Conservation (phyloP, 2,888 invertebrate species). For the Microplitis manilae region DNA sequence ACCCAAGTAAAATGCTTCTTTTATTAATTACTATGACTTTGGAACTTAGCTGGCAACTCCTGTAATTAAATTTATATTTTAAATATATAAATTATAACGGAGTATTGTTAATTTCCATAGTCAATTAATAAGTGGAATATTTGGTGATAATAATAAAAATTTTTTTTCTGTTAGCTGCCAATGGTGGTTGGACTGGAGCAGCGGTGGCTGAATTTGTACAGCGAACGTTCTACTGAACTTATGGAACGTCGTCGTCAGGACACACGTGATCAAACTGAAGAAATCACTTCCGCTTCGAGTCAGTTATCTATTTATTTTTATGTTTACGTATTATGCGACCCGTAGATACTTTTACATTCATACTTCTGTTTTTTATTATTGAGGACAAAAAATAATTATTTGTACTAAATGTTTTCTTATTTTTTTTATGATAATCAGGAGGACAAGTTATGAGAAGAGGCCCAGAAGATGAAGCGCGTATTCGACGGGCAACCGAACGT, state of each 20-base stretch:
- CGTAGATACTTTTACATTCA: slow-evolving; percentile 8
- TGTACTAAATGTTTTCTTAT: not conserved
- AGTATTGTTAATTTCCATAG: slow-evolving; percentile 19
- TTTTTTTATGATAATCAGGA: slow-evolving; percentile 50
- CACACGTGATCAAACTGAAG: slow-evolving; percentile 94
- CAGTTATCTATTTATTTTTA: slow-evolving; percentile 60
- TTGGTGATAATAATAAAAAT: slow-evolving; percentile 15
- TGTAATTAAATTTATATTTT: slow-evolving; percentile 4
- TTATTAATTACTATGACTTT: slow-evolving; percentile 40
- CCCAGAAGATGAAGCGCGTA: slow-evolving; percentile 79
- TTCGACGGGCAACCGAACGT: slow-evolving; percentile 89
- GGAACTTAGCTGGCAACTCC: slow-evolving; percentile 44
- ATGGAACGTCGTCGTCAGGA: slow-evolving; percentile 90
- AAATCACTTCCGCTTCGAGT: slow-evolving; percentile 83
- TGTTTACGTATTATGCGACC: not conserved
- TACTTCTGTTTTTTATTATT: slow-evolving; percentile 15
- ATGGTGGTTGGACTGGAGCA: slow-evolving; percentile 85
- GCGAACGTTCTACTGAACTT: slow-evolving; percentile 82
- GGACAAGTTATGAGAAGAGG: slow-evolving; percentile 69
- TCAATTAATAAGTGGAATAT: slow-evolving; percentile 43
- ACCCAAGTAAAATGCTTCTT: slow-evolving; percentile 38
- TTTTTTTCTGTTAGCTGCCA: slow-evolving; percentile 75
- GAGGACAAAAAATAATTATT: slow-evolving; percentile 2
- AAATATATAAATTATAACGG: not conserved
- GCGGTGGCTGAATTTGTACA: slow-evolving; percentile 81